Percentiles rank a stretch among this genome's conserved stretches.
Evolutionary conservation across 2,113 vertebrate species (phyloP).

Genomic region (Phaethornis superciliosus): DNA sequence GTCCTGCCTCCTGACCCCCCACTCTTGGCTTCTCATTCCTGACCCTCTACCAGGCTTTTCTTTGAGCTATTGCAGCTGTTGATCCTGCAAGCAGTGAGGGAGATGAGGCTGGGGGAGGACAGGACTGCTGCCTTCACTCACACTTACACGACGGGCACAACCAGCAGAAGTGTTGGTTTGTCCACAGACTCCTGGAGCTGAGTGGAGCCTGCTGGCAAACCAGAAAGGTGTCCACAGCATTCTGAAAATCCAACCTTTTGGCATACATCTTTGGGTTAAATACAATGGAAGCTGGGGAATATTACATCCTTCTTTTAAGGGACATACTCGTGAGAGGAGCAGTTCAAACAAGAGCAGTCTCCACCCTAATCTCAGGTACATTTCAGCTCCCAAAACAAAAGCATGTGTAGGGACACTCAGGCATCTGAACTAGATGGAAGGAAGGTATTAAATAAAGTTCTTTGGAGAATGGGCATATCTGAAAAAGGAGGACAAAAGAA

Average conservation of each 20-base stretch:
- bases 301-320: background rate
- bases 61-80: constrained; percentile 44
- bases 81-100: background rate
- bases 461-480: background rate
- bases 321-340: background rate
- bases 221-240: background rate
- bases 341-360: background rate
- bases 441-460: background rate
- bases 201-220: background rate
- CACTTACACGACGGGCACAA: background rate
- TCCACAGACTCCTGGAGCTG: background rate
- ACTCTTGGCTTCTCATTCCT: background rate
- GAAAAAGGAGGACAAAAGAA: background rate
- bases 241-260: background rate
- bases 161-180: background rate
- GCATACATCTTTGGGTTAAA: background rate
- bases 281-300: background rate
- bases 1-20: background rate
- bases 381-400: background rate
- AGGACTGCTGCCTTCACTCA: background rate
- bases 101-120: background rate
- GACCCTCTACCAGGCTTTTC: background rate
- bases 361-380: background rate
- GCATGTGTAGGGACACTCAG: background rate
- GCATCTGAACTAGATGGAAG: background rate